Evolutionary conservation across 2,888 invertebrate species (phyloP).

Genomic region (Drosophila suboccidentalis): DNA sequence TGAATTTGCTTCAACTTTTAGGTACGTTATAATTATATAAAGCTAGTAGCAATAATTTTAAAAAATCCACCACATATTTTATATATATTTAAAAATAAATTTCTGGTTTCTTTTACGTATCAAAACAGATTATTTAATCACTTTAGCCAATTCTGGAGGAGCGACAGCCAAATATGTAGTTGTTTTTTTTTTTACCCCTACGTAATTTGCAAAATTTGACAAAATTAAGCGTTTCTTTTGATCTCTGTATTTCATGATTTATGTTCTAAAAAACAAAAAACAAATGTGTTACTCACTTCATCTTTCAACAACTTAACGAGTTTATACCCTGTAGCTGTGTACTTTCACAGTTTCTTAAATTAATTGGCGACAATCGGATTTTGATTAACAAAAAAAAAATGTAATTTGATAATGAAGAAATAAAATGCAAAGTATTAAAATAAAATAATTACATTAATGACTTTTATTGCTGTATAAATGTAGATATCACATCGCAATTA

Average conservation of each 20-base stretch:
- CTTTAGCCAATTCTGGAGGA: background rate
- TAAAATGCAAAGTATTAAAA: background rate
- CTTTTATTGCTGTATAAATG: background rate
- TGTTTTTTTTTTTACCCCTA: background rate
- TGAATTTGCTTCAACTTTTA: background rate
- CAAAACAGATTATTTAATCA: background rate
- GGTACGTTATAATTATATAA: background rate
- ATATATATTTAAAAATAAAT: background rate
- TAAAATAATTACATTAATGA: background rate
- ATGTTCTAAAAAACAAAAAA: constrained; percentile 10
- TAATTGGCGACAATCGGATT: constrained; percentile 12
- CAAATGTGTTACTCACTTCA: constrained; percentile 4
- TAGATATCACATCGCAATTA: background rate
- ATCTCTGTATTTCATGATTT: constrained; percentile 1
- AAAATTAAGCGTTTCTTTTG: background rate
- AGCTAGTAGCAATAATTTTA: background rate
- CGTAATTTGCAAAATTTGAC: background rate
- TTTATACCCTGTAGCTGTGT: background rate
- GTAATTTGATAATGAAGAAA: background rate
- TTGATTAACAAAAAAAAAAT: background rate
- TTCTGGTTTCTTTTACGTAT: background rate
- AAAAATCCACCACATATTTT: background rate
- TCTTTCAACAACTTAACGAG: constrained; percentile 5
- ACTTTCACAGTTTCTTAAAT: background rate
- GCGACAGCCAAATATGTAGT: background rate